Evolutionary conservation across 2,113 vertebrate species (phyloP).

Genomic region (Oryzias melastigma): DNA sequence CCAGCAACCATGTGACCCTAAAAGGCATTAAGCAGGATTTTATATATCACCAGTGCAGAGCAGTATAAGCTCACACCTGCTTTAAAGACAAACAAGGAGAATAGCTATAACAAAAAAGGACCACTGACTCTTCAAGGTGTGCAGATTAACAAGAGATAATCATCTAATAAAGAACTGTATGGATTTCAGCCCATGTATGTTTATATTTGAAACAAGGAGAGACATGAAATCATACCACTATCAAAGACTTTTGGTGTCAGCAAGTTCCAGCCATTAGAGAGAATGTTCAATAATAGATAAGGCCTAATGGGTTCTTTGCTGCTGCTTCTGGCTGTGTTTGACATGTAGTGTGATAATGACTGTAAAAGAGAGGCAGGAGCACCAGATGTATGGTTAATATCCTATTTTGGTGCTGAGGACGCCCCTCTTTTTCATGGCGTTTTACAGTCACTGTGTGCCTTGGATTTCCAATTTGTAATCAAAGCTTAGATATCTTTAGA

Average conservation of each 20-base stretch:
- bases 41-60: too few species aligned
- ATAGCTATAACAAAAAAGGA: conserved; percentile 10
- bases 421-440: conserved; percentile 4
- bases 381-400: conserved; percentile 40
- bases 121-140: conserved; percentile 18
- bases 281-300: conserved; percentile 77
- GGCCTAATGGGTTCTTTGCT: conserved; percentile 68
- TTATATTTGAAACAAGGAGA: conserved; percentile 25
- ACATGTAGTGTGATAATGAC: conserved; percentile 63
- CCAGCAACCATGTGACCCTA: too few species aligned
- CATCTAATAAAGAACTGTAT: conserved; percentile 16
- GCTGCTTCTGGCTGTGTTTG: conserved; percentile 62
- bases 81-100: conserved; percentile 28
- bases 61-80: not conserved
- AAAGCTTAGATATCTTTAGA: not conserved
- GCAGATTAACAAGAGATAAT: conserved; percentile 17
- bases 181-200: conserved; percentile 2
- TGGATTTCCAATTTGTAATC: conserved; percentile 3
- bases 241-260: conserved; percentile 63
- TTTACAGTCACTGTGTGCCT: not conserved
- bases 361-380: conserved; percentile 49
- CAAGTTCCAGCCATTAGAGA: conserved; percentile 57
- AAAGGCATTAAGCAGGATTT: too few species aligned
- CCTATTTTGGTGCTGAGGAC: conserved; percentile 39
- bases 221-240: conserved; percentile 46